Evolutionary conservation across 2,113 vertebrate species (phyloP).

Genomic region (Brachypteracias leptosomus): DNA sequence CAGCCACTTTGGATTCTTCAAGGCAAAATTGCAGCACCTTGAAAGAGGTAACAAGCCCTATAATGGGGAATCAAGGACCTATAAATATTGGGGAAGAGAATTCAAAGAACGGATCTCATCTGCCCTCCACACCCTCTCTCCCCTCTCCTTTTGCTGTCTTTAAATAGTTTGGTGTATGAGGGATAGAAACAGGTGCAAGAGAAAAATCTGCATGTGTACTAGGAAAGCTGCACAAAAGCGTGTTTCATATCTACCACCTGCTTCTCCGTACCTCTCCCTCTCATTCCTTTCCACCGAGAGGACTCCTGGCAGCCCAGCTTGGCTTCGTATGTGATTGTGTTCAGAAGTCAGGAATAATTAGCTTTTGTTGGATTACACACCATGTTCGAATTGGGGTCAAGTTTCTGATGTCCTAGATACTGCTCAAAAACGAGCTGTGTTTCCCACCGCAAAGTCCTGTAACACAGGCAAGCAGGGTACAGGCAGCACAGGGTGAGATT

Average conservation of each 20-base stretch:
- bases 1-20: neutral
- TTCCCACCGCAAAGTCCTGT: neutral
- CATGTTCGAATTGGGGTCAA: neutral
- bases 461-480: rapidly evolving
- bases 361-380: neutral
- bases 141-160: neutral
- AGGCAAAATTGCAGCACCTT: neutral
- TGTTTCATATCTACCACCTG: neutral
- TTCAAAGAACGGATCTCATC: neutral
- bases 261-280: neutral
- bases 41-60: neutral
- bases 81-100: neutral
- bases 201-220: neutral
- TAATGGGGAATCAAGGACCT: neutral
- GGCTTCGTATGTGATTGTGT: neutral
- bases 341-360: neutral
- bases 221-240: neutral
- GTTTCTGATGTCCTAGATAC: neutral
- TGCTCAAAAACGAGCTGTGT: neutral
- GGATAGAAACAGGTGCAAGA: slow-evolving; percentile 12
- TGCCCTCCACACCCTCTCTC: neutral
- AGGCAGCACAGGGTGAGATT: neutral
- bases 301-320: neutral
- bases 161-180: slow-evolving; percentile 24
- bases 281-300: neutral